Conservation (phyloP, 2,113 vertebrate genomes). For the Coptodon bakossiorum region DNA sequence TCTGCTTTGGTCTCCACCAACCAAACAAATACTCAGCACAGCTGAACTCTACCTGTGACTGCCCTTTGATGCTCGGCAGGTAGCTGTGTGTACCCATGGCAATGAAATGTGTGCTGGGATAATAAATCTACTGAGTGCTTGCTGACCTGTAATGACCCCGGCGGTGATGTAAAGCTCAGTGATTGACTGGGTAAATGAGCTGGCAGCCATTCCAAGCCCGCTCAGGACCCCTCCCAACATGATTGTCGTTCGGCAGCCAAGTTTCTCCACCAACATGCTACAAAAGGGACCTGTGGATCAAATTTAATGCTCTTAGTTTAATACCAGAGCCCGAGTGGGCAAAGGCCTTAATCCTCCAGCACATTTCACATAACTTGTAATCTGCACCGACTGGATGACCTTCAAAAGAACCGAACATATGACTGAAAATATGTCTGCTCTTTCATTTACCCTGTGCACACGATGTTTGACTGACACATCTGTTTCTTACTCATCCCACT, state of each 20-base stretch:
- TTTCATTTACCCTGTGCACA: background rate
- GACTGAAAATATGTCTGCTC: background rate
- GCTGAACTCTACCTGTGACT: background rate
- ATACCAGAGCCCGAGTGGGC: background rate
- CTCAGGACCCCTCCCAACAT: conserved; percentile 89
- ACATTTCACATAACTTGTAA: conserved; percentile 2
- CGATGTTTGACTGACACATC: background rate
- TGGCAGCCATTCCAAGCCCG: conserved; percentile 82
- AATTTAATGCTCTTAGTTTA: conserved; percentile 27
- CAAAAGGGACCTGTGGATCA: conserved; percentile 83
- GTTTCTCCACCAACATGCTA: conserved; percentile 80
- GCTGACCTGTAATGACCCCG: conserved; percentile 84
- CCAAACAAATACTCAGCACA: background rate
- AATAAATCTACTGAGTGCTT: background rate
- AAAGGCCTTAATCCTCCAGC: conserved; percentile 7
- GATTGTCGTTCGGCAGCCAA: conserved; percentile 80
- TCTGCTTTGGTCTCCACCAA: background rate
- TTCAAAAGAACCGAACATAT: background rate
- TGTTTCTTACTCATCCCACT: background rate
- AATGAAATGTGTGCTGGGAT: background rate
- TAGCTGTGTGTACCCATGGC: background rate
- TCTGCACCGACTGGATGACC: background rate
- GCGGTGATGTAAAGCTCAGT: conserved; percentile 81
- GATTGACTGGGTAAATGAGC: conserved; percentile 82
- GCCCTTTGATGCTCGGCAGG: background rate